These are phyloP conservation scores for Phylloscopus trochilus DNA, from an alignment of 2,113 vertebrate species.

Conservation along the genomic window DNA sequence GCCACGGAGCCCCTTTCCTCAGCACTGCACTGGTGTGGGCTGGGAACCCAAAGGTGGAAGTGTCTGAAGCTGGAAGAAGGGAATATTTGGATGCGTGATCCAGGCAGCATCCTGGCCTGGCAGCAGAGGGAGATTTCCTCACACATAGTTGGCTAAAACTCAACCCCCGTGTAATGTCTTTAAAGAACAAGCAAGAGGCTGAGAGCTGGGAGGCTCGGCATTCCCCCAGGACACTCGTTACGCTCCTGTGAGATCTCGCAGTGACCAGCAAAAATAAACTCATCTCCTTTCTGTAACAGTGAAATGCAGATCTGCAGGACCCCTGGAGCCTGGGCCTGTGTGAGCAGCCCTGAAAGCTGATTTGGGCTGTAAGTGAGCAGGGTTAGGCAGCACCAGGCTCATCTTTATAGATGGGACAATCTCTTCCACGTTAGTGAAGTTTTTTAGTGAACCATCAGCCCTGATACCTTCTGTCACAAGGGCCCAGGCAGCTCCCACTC, in stretches of 20 bases:
- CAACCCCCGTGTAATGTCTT: slow-evolving; percentile 21
- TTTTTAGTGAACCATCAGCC: neutral
- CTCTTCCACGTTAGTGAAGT: fast-evolving
- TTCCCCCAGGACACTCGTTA: slow-evolving; percentile 15
- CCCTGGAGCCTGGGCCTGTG: neutral
- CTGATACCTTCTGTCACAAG: neutral
- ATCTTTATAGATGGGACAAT: neutral
- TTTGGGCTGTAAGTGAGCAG: fast-evolving
- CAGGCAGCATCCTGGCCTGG: slow-evolving; percentile 48
- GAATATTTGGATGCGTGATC: neutral
- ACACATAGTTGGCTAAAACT: slow-evolving; percentile 42
- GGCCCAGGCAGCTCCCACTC: neutral
- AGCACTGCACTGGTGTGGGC: neutral
- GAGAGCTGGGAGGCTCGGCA: neutral
- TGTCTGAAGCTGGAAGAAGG: neutral
- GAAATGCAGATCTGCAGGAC: neutral
- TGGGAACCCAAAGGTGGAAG: neutral
- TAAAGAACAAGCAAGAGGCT: slow-evolving; percentile 5
- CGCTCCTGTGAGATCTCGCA: neutral
- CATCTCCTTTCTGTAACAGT: neutral
- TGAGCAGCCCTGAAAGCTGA: neutral
- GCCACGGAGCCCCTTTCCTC: neutral
- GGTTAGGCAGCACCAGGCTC: neutral
- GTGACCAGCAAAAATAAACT: neutral
- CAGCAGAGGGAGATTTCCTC: slow-evolving; percentile 47